These are phyloP conservation scores for Esox lucius DNA, from an alignment of 2,797 vertebrate species.

Conservation along the genomic window DNA sequence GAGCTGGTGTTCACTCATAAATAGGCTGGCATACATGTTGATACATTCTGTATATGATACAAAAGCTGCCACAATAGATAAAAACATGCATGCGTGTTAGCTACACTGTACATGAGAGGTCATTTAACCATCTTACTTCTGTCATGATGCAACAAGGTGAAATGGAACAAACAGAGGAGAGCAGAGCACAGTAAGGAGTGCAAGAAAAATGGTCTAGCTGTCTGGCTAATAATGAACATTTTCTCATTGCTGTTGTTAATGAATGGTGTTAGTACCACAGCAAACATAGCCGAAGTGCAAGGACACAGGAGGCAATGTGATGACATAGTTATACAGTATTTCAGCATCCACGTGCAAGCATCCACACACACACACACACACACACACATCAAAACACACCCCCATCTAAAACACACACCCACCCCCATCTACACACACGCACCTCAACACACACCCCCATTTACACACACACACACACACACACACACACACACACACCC, in stretches of 20 bases:
- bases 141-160: conserved; percentile 47
- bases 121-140: conserved; percentile 11
- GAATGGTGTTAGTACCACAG: conserved; percentile 45
- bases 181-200: neutral
- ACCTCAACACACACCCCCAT: neutral
- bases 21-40: neutral
- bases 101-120: neutral
- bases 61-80: neutral
- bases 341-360: neutral
- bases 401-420: neutral
- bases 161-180: conserved; percentile 21
- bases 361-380: neutral
- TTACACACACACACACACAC: conserved; percentile 11
- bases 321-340: neutral
- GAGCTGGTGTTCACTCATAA: neutral
- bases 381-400: neutral
- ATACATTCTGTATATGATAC: neutral
- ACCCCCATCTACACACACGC: conserved; percentile 17
- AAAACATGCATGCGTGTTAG: neutral
- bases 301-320: neutral
- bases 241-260: conserved; percentile 37
- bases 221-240: conserved; percentile 41
- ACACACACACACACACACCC: neutral
- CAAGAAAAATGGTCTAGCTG: conserved; percentile 13
- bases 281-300: conserved; percentile 46